These are phyloP conservation scores for Poeciliopsis paucimaculata DNA, from an alignment of 2,797 vertebrate species.

Conservation along the genomic window DNA sequence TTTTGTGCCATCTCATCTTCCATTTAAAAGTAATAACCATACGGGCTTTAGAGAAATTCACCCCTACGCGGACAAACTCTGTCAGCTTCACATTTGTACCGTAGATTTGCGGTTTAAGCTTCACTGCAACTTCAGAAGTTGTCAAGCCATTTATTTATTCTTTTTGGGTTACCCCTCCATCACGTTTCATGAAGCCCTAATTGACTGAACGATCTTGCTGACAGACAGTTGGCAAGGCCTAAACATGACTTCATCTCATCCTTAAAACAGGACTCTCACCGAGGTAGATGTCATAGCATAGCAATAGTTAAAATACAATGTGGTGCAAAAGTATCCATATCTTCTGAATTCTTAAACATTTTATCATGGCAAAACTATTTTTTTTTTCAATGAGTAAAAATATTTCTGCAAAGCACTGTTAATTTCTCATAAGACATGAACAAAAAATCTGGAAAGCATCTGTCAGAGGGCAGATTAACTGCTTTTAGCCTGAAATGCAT, in stretches of 20 bases:
- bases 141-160: not conserved
- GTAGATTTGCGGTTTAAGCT: not conserved
- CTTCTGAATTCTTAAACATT: not conserved
- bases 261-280: not conserved
- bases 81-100: not conserved
- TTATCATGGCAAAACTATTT: not conserved
- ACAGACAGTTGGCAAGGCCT: not conserved
- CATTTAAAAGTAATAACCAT: conserved; percentile 7
- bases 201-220: not conserved
- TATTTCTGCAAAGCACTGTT: not conserved
- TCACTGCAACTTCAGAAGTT: not conserved
- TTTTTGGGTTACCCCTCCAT: not conserved
- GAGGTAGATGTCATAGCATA: not conserved
- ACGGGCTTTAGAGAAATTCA: conserved; percentile 12
- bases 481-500: not conserved
- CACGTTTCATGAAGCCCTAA: not conserved
- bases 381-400: not conserved
- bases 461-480: not conserved
- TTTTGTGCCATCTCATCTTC: not conserved
- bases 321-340: not conserved
- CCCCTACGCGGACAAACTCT: not conserved
- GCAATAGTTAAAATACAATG: not conserved
- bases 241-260: not conserved
- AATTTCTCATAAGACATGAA: not conserved
- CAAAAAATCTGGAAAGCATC: not conserved